Evolutionary conservation across 2,888 invertebrate species (phyloP).

Genomic region (Lumbricus terrestris): DNA sequence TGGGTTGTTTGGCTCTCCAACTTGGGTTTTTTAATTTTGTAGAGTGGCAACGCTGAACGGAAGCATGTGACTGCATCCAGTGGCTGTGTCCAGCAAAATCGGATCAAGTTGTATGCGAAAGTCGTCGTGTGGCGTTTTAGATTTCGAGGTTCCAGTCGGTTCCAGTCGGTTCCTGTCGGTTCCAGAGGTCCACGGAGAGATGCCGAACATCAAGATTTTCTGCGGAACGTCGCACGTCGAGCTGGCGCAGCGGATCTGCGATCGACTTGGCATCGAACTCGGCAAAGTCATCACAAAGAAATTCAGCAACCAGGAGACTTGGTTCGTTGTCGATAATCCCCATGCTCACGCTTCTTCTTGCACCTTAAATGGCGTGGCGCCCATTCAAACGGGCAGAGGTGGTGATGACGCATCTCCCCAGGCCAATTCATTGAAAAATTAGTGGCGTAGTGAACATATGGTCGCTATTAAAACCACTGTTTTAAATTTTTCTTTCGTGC

Average conservation of each 20-base stretch:
- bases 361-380: no score
- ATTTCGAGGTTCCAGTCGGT: not conserved
- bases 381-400: no score
- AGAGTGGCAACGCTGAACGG: no score
- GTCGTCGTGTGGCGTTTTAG: not conserved
- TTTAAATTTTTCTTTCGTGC: no score
- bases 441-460: no score
- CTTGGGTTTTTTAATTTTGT: no score
- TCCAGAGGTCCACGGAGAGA: conserved; percentile 60
- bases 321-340: no score
- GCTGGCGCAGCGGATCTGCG: conserved; percentile 92
- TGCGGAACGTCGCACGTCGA: conserved; percentile 97
- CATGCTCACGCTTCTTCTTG: conserved; percentile 29
- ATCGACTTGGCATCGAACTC: conserved; percentile 89
- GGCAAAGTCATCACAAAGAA: conserved; percentile 99
- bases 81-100: not conserved
- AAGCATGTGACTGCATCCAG: not conserved
- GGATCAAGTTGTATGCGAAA: not conserved
- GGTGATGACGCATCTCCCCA: no score
- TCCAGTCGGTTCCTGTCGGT: not conserved
- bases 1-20: no score
- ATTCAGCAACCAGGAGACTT: conserved; percentile 98
- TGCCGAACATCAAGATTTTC: conserved; percentile 99
- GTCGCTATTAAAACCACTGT: no score
- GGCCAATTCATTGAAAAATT: no score